phyloP scores from a whole-genome alignment of 2,113 vertebrate species.

The Nothocercus nigrocapillus region DNA sequence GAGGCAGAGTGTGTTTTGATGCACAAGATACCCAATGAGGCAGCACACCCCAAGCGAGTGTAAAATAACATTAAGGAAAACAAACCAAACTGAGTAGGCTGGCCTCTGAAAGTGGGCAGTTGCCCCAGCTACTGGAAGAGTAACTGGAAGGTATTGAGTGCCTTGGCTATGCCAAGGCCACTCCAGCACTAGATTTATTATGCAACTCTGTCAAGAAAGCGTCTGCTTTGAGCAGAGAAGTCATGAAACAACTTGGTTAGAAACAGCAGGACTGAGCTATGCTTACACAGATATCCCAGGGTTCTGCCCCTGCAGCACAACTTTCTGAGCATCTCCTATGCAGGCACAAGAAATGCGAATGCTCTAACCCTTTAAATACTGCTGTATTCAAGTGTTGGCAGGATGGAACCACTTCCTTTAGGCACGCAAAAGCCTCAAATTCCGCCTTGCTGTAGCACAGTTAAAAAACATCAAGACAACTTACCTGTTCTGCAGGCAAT shows the following conservation, averaged over 20 bases:
- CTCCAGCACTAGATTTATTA: conserved; percentile 29
- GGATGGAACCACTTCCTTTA: not conserved
- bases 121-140: conserved; percentile 59
- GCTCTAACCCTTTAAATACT: not conserved
- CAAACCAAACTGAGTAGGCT: not conserved
- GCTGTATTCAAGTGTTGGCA: not conserved
- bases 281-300: not conserved
- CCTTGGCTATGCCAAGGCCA: conserved; percentile 44
- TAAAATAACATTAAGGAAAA: not conserved
- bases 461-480: not conserved
- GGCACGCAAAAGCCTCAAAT: not conserved
- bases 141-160: not conserved
- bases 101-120: not conserved
- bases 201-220: conserved; percentile 27
- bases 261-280: not conserved
- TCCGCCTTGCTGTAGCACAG: not conserved
- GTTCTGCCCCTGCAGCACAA: not conserved
- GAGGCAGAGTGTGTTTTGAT: not conserved
- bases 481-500: not conserved
- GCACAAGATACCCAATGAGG: not conserved
- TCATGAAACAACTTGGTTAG: conserved; percentile 11
- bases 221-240: conserved; percentile 7
- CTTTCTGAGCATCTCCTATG: not conserved
- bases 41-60: accelerated
- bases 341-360: not conserved